Evolutionary conservation across 2,888 invertebrate species (phyloP).

Genomic region (Rhyacophila evoluta): DNA sequence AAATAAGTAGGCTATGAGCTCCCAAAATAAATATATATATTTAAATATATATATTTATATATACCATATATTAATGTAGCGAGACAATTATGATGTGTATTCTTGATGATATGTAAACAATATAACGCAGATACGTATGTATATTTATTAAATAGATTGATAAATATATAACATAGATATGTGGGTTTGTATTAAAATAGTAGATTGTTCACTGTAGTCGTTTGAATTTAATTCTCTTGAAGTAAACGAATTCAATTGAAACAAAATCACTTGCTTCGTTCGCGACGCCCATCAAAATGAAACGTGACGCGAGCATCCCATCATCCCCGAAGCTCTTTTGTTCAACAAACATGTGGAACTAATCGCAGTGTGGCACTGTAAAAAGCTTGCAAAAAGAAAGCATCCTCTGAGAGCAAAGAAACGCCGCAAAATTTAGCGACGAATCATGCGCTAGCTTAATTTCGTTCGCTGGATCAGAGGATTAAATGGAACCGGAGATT

Average conservation of each 20-base stretch:
- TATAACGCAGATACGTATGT: too few species aligned
- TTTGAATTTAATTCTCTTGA: background rate
- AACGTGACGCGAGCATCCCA: constrained; percentile 49
- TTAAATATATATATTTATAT: too few species aligned
- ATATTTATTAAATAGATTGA: too few species aligned
- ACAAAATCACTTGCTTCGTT: constrained; percentile 19
- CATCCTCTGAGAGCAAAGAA: constrained; percentile 30
- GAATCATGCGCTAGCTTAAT: constrained; percentile 54
- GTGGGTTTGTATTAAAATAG: too few species aligned
- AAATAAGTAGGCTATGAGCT: too few species aligned
- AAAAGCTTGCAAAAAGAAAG: constrained; percentile 35
- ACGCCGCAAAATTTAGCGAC: constrained; percentile 49
- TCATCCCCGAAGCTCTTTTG: constrained; percentile 40
- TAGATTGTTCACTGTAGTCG: too few species aligned
- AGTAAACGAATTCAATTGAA: constrained; percentile 21
- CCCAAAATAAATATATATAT: too few species aligned
- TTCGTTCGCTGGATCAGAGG: constrained; percentile 50
- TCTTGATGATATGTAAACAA: too few species aligned
- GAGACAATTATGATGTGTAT: too few species aligned
- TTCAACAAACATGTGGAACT: constrained; percentile 41
- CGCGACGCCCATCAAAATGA: constrained; percentile 42
- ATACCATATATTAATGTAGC: too few species aligned
- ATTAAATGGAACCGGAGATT: constrained; percentile 51
- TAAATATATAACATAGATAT: too few species aligned
- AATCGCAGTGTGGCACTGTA: constrained; percentile 44